Base-by-base conservation (phyloP, 1,140 invertebrate species). In the Ips typographus region DNA sequence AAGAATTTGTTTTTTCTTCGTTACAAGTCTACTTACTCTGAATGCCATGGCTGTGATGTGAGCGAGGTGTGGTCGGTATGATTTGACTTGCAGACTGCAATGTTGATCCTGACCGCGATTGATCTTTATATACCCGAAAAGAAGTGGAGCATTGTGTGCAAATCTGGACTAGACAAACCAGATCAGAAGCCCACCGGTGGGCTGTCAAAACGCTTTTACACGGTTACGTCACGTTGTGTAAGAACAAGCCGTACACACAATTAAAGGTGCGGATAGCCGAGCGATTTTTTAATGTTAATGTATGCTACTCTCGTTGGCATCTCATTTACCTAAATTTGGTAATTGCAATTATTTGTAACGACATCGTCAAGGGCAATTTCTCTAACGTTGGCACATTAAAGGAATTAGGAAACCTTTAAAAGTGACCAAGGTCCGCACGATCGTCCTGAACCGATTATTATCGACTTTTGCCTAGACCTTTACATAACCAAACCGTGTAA, bases 101-200 rank as follows among this genome's bases (percentile, higher is more conserved):
- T 71, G 64, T 40, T 67, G 64, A 66, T 71, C 65, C 52, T 67
- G 70, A 71, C 52, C 65, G 58, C 40, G 58, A 51, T 57, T 40
- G 52, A 59, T 61, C 58, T 67, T 67, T 71, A 71, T 71, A 71
- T 71, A 71, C 39, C 41, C 57, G 52, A 71, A 71, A 71, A 63
- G 67, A 71, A 65, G 67, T 58, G 70, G 59, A 60, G 64, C 55
- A 58, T 63, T 52, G 57, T 67, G 42, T 57, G 70, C 64, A 64
- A 67, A 71, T 71, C 70, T 71, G 65, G 70, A 71, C 64, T 43
- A 44, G 49, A 56, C 43, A 58, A 65, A 66, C 70, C 65, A 40
- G 59, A 44, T 49, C 59, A 70, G 64, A 66, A 66, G 64, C 64
- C 44, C 64, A 22, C 1, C 44, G 56, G 69, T 66, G 69, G 69